Conservation (phyloP, 2,888 invertebrate species). For the Sisyra nigra region DNA sequence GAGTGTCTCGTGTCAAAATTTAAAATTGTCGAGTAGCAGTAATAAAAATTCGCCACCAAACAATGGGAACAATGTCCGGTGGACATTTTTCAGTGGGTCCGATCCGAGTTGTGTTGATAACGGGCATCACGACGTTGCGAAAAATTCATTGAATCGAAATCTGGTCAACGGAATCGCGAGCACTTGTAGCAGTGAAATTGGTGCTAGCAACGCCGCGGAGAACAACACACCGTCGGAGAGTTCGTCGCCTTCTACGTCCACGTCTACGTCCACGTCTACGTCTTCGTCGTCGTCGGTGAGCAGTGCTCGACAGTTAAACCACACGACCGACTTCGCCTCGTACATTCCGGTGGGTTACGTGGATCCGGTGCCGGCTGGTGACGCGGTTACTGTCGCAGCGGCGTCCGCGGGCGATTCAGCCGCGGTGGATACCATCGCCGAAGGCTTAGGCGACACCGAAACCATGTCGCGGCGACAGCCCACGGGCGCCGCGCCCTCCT, state of each 20-base stretch:
- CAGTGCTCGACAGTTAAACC: conserved; percentile 14
- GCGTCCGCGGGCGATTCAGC: conserved; percentile 24
- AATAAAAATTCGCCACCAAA: conserved; percentile 5
- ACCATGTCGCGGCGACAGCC: neutral
- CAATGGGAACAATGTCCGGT: conserved; percentile 8
- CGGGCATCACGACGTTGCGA: neutral
- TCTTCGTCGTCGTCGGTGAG: no score
- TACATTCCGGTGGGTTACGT: conserved; percentile 40
- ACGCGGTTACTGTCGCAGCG: neutral
- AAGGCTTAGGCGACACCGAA: conserved; percentile 2
- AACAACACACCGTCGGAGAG: neutral
- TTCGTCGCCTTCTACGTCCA: no score
- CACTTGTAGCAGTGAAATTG: neutral
- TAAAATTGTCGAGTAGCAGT: conserved; percentile 7
- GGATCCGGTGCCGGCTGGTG: conserved; percentile 8
- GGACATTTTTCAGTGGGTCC: conserved; percentile 3
- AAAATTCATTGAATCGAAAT: neutral
- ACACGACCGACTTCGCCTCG: conserved; percentile 42
- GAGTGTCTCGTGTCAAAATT: conserved; percentile 8
- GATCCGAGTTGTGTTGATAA: neutral
- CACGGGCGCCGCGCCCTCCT: neutral
- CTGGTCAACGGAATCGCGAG: no score
- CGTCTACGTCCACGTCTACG: no score
- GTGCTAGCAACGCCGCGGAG: neutral
- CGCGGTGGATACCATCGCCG: conserved; percentile 9